Evolutionary conservation across 2,888 invertebrate species (phyloP).

Genomic region (Sphaerolaimus hirsutus): DNA sequence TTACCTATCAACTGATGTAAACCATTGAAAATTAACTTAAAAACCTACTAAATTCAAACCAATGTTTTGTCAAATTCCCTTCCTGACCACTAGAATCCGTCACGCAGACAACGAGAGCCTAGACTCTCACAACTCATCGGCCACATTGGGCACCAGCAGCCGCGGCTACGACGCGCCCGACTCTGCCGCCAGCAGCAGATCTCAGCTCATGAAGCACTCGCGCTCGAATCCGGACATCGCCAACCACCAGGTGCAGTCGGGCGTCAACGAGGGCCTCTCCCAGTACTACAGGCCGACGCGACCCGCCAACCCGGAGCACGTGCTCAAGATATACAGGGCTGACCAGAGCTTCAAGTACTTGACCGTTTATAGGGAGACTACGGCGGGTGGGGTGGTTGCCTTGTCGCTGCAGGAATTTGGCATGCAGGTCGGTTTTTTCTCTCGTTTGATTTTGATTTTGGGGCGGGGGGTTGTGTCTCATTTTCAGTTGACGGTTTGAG

Average conservation of each 20-base stretch:
- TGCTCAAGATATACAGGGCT: conserved; percentile 62
- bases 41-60: no score
- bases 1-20: no score
- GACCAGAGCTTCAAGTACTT: conserved; percentile 95
- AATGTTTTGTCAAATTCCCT: no score
- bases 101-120: no score
- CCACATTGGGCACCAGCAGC: no score
- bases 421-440: conserved; percentile 8
- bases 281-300: conserved; percentile 16
- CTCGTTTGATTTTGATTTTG: no score
- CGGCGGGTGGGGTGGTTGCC: conserved; percentile 62
- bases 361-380: conserved; percentile 62
- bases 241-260: conserved; percentile 5
- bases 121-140: no score
- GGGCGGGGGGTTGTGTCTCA: conserved; percentile 1
- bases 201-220: conserved; percentile 15
- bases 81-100: no score
- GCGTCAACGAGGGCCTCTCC: conserved; percentile 7
- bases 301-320: conserved; percentile 60
- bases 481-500: conserved; percentile 7
- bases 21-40: no score
- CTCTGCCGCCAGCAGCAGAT: background rate
- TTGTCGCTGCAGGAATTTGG: conserved; percentile 51
- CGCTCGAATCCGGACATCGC: conserved; percentile 27
- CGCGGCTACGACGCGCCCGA: no score